Conservation (phyloP, 2,888 invertebrate species). For the Hyles lineata region DNA sequence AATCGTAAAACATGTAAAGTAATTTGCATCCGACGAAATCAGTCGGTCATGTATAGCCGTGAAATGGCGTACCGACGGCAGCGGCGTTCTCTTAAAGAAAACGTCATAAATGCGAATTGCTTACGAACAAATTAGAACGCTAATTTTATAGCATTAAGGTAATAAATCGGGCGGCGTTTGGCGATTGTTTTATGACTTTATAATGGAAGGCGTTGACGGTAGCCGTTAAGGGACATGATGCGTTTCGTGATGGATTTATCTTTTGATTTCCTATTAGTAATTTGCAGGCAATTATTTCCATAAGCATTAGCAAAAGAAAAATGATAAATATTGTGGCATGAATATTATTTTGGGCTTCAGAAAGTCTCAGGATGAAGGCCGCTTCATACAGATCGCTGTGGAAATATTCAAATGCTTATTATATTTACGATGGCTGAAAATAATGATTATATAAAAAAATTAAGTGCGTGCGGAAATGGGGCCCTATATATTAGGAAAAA, state of each 20-base stretch:
- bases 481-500: no score
- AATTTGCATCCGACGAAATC: constrained; percentile 72
- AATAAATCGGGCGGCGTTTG: constrained; percentile 68
- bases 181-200: constrained; percentile 72
- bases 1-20: constrained; percentile 72
- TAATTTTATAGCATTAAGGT: constrained; percentile 77
- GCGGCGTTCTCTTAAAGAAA: constrained; percentile 55
- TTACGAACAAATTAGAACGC: constrained; percentile 76
- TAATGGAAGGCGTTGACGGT: constrained; percentile 70
- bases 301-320: background rate
- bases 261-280: background rate
- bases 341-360: no score
- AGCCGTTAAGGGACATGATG: constrained; percentile 54
- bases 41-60: constrained; percentile 68
- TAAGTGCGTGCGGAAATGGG: no score
- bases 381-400: no score
- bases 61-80: constrained; percentile 72
- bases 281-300: background rate
- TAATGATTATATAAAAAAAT: no score
- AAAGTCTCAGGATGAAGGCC: no score
- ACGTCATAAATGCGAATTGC: constrained; percentile 72
- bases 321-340: no score
- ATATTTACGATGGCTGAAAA: no score
- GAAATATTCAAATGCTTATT: no score
- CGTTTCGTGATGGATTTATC: constrained; percentile 2